Conservation (phyloP, 1,140 invertebrate genomes). For the Psix sp. region DNA sequence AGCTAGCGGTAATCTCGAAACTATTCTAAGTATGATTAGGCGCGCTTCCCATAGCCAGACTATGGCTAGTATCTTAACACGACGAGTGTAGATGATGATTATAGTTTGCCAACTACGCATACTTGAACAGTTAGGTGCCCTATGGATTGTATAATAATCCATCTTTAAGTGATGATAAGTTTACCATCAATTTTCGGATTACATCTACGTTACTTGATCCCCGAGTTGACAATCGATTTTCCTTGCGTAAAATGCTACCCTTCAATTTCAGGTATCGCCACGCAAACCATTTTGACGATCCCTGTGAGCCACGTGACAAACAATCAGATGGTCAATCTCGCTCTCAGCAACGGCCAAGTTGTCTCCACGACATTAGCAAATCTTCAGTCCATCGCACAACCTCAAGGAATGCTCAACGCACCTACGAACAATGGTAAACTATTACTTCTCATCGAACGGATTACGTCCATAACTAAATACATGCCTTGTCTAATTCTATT, state of each 20-base stretch:
- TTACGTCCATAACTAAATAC: too few species aligned
- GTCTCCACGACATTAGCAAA: slow-evolving; percentile 90
- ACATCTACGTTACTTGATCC: slow-evolving; percentile 32
- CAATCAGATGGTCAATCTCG: slow-evolving; percentile 89
- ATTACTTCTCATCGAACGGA: not conserved
- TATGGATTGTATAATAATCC: slow-evolving; percentile 77
- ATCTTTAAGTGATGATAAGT: slow-evolving; percentile 75
- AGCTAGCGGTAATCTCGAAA: slow-evolving; percentile 77
- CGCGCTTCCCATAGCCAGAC: slow-evolving; percentile 72
- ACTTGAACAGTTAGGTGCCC: slow-evolving; percentile 73
- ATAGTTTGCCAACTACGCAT: slow-evolving; percentile 77
- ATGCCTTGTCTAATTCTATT: not conserved
- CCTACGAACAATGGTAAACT: slow-evolving; percentile 77
- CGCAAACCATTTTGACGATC: slow-evolving; percentile 95
- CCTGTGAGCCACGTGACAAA: slow-evolving; percentile 90
- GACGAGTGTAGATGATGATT: slow-evolving; percentile 74
- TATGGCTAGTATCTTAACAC: slow-evolving; percentile 70
- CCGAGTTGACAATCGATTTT: slow-evolving; percentile 31
- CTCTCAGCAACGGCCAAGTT: slow-evolving; percentile 87
- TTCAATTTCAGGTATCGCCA: slow-evolving; percentile 85
- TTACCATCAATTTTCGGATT: slow-evolving; percentile 66
- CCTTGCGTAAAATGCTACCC: slow-evolving; percentile 1
- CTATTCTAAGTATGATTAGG: slow-evolving; percentile 79
- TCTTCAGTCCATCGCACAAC: slow-evolving; percentile 86
- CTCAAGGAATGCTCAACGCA: slow-evolving; percentile 80